These are phyloP conservation scores for Colletes latitarsis DNA, from an alignment of 1,140 invertebrate species.

Conservation along the genomic window DNA sequence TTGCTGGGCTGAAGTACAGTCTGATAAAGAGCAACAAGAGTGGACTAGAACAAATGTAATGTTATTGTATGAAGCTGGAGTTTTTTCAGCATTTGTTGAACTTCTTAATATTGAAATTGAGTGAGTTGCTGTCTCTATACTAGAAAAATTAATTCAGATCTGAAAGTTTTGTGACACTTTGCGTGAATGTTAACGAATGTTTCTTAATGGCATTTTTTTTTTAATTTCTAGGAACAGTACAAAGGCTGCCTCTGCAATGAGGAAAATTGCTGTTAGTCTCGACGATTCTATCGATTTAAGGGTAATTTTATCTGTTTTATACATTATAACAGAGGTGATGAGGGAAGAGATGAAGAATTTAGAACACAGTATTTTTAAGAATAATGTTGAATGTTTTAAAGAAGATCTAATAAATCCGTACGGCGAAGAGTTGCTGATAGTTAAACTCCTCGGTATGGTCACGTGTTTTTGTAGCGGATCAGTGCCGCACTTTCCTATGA, in stretches of 20 bases:
- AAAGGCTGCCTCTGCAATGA: slow-evolving; percentile 88
- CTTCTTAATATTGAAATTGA: slow-evolving; percentile 97
- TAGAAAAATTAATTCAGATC: not conserved
- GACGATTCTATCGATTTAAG: slow-evolving; percentile 95
- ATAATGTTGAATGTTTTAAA: slow-evolving; percentile 88
- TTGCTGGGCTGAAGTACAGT: slow-evolving; percentile 96
- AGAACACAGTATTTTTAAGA: slow-evolving; percentile 85
- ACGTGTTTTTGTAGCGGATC: slow-evolving; percentile 96
- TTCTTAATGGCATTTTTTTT: slow-evolving; percentile 5
- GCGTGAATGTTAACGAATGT: too few relatives aligned
- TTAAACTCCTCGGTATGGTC: slow-evolving; percentile 96
- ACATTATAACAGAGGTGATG: slow-evolving; percentile 96
- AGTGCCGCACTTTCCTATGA: slow-evolving; percentile 98
- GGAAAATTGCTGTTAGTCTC: slow-evolving; percentile 94
- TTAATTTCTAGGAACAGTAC: slow-evolving; percentile 85
- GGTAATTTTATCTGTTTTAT: slow-evolving; percentile 95
- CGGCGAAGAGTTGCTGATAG: slow-evolving; percentile 91
- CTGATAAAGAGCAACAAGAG: slow-evolving; percentile 92
- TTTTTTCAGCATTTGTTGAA: slow-evolving; percentile 94
- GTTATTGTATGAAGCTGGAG: slow-evolving; percentile 92
- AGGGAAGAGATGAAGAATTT: slow-evolving; percentile 85
- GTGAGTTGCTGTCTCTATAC: slow-evolving; percentile 78
- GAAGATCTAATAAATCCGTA: slow-evolving; percentile 86
- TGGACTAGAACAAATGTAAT: slow-evolving; percentile 93
- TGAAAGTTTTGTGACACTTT: not conserved